phyloP scores from a whole-genome alignment of 2,113 vertebrate species.

The Pyrgilauda ruficollis region DNA sequence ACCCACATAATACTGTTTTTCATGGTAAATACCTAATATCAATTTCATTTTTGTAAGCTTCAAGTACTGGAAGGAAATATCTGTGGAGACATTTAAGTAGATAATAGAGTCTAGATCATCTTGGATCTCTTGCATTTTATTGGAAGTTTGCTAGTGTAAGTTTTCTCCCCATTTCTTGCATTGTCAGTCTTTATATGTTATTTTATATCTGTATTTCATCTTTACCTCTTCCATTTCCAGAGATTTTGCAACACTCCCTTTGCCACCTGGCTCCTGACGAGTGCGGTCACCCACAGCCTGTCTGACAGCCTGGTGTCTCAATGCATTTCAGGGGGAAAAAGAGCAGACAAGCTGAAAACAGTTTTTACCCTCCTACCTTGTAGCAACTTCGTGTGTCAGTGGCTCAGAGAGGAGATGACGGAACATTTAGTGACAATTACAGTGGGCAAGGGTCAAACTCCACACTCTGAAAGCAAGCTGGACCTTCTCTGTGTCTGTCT shows the following conservation, averaged over 20 bases:
- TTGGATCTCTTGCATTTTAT: not conserved
- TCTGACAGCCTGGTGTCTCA: not conserved
- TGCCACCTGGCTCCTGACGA: not conserved
- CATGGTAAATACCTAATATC: not conserved
- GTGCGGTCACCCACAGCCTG: not conserved
- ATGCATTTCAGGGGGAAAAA: not conserved
- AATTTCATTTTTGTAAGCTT: not conserved
- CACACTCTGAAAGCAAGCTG: not conserved
- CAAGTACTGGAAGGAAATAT: not conserved
- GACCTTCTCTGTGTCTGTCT: not conserved
- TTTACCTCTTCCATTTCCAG: not conserved
- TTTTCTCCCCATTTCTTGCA: not conserved
- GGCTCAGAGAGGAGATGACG: not conserved
- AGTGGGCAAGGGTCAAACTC: not conserved
- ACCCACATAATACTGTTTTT: not conserved
- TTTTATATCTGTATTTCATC: not conserved
- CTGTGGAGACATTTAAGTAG: not conserved
- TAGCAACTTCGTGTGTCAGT: not conserved
- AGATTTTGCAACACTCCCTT: not conserved
- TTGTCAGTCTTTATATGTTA: not conserved
- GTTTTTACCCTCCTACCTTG: not conserved
- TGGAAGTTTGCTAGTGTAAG: not conserved
- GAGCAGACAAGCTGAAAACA: not conserved
- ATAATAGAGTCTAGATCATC: not conserved
- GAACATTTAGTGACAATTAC: not conserved